Conservation (phyloP, 2,888 invertebrate species). For the Papilio gigon region DNA sequence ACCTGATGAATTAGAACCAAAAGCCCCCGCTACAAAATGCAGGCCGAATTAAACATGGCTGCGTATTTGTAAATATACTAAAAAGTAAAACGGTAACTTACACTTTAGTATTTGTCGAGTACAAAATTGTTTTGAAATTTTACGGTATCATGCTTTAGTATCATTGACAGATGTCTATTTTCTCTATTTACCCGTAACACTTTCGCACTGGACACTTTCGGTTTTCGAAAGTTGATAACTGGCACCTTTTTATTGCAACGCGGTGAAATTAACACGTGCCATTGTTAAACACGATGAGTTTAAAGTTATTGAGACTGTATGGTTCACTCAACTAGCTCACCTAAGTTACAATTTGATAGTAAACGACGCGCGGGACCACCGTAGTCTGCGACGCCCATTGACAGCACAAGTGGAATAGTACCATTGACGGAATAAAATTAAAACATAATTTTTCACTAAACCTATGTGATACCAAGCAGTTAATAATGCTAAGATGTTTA, state of each 20-base stretch:
- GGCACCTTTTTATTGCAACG: slow-evolving; percentile 46
- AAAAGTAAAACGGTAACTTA: not conserved
- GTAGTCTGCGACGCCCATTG: too few relatives aligned
- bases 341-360: slow-evolving; percentile 25
- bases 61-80: too few relatives aligned
- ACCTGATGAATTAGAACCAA: not conserved
- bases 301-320: slow-evolving; percentile 47
- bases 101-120: not conserved
- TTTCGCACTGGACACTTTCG: slow-evolving; percentile 21
- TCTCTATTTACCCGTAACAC: slow-evolving; percentile 9
- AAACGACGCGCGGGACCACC: too few relatives aligned
- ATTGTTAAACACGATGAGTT: slow-evolving; percentile 44
- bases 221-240: slow-evolving; percentile 41
- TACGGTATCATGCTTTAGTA: not conserved
- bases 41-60: not conserved
- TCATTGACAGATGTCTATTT: not conserved
- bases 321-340: slow-evolving; percentile 46
- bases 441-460: too few relatives aligned
- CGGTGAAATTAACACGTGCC: slow-evolving; percentile 42
- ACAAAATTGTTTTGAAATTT: not conserved
- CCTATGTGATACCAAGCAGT: too few relatives aligned
- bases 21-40: not conserved
- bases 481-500: too few relatives aligned
- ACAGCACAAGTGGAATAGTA: too few relatives aligned
- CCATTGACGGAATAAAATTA: too few relatives aligned